Evolutionary conservation across 1,140 invertebrate species (phyloP).

Genomic region (Epicauta chinensis): DNA sequence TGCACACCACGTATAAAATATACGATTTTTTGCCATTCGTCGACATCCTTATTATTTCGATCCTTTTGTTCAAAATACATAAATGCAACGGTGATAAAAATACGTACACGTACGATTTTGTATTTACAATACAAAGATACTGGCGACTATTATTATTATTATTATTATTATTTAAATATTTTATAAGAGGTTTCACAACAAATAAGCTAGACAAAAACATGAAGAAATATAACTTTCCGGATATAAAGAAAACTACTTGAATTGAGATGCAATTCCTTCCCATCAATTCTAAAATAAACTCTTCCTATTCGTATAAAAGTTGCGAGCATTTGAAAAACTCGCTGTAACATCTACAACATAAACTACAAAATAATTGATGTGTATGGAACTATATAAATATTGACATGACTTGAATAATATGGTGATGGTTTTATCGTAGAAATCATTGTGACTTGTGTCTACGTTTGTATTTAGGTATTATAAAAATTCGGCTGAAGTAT

Average conservation of each 20-base stretch:
- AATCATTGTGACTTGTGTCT: no score
- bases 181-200: no score
- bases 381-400: no score
- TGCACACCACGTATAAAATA: constrained; percentile 10
- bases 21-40: constrained; percentile 10
- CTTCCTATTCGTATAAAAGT: no score
- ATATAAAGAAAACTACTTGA: background rate
- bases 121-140: background rate
- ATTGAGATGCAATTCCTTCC: background rate
- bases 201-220: background rate
- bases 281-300: background rate
- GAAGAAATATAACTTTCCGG: background rate
- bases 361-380: no score
- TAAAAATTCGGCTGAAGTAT: no score
- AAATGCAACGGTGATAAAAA: constrained; percentile 15
- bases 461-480: no score
- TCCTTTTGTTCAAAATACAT: constrained; percentile 12
- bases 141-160: background rate
- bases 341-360: no score
- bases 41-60: constrained; percentile 13
- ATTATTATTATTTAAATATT: no score
- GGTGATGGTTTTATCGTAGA: no score
- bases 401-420: no score
- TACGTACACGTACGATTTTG: constrained; percentile 10
- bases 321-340: no score